Percentiles rank a stretch among this genome's conserved stretches.
phyloP scores from a whole-genome alignment of 2,113 vertebrate genomes.

The Balaenoptera acutorostrata region DNA sequence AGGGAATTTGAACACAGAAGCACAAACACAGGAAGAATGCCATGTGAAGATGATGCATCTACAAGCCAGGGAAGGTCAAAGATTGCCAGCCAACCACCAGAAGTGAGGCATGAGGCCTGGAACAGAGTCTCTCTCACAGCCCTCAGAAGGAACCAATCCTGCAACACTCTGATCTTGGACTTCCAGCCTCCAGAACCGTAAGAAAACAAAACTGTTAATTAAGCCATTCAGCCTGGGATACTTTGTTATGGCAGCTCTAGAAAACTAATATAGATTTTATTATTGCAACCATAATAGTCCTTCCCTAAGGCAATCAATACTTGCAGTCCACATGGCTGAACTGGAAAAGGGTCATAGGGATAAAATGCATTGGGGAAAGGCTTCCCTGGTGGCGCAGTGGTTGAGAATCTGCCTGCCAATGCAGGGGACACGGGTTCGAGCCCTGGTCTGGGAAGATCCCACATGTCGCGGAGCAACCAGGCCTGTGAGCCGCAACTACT shows the following conservation, averaged over 20 bases:
- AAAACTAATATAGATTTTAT: slow-evolving; percentile 1
- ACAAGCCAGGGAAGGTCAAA: background rate
- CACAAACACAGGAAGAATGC: background rate
- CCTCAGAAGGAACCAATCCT: background rate
- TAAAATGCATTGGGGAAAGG: background rate
- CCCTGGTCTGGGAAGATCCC: no score
- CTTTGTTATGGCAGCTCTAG: background rate
- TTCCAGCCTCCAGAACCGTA: background rate
- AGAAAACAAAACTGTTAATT: background rate
- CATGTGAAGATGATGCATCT: background rate
- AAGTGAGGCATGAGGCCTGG: background rate
- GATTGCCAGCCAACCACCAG: background rate
- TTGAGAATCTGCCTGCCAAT: no score
- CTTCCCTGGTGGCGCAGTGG: no score
- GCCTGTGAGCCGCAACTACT: no score
- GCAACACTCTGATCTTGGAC: background rate
- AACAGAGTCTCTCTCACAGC: background rate
- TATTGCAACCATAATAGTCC: background rate
- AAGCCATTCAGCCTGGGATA: background rate
- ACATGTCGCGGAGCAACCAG: no score
- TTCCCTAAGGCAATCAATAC: background rate
- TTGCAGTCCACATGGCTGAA: background rate
- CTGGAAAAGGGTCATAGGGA: background rate
- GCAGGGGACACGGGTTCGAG: no score
- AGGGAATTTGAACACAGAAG: background rate